Percentiles rank a stretch among this genome's conserved stretches.
These are phyloP conservation scores for Pseudomyrmex pallidus DNA, from an alignment of 1,140 invertebrate genomes.

Conservation along the genomic window DNA sequence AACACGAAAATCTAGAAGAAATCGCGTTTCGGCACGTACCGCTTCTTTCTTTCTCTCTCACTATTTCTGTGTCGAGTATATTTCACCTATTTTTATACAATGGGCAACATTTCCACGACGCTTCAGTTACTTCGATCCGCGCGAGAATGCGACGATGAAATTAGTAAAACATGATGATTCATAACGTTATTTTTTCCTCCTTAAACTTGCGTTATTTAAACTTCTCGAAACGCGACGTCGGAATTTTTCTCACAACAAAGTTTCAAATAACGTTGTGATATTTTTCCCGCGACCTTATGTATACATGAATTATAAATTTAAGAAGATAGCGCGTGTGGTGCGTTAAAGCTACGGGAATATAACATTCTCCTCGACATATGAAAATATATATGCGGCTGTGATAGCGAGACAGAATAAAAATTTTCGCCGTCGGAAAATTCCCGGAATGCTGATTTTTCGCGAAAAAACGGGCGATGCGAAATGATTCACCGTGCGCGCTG, in stretches of 20 bases:
- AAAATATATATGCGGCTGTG: background rate
- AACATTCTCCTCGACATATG: background rate
- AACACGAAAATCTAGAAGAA: background rate
- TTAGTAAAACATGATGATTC: background rate
- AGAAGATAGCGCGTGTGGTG: background rate
- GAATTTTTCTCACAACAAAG: background rate
- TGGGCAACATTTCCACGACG: background rate
- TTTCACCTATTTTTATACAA: conserved; percentile 8
- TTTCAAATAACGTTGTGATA: too few relatives aligned
- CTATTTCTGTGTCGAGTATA: background rate
- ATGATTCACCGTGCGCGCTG: background rate
- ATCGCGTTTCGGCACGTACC: background rate
- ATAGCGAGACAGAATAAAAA: background rate
- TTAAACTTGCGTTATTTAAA: background rate
- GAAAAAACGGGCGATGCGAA: conserved; percentile 24
- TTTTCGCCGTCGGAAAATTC: conserved; percentile 54
- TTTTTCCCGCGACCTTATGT: background rate
- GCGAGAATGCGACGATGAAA: too few relatives aligned
- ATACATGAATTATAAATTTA: conserved; percentile 5
- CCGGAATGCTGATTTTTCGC: conserved; percentile 30
- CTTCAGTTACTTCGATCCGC: background rate
- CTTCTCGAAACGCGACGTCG: background rate
- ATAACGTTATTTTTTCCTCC: background rate
- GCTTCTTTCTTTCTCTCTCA: background rate
- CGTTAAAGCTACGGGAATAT: background rate